Evolutionary conservation across 2,888 invertebrate genomes (phyloP), one percentile per base, ranked within the genome.

Genomic region (Sarcophaga variegata): DNA sequence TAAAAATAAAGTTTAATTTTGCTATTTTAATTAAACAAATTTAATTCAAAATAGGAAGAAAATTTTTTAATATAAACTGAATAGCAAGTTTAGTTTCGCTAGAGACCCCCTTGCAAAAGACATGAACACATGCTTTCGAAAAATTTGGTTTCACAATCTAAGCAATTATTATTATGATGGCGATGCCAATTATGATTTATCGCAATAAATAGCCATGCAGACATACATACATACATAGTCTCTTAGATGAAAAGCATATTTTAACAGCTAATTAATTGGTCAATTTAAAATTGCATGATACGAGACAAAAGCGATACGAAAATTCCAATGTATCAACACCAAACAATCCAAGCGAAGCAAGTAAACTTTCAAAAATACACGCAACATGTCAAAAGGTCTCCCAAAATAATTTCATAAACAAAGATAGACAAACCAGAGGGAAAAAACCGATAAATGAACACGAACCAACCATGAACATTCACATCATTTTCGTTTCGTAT

Each of bases 351-450:
- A 37, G 37, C 1, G 6, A 37, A 6, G 6, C 37, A 37, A 37
- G 8, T 37, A 79, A 80, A 80, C 85, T 85, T 87, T 87, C 82
- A 85, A 87, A 87, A 87, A 74, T 77, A 76, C 87, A 87, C 87
- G 87, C 87, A 87, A 87, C 82, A 83, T 82, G 85, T 85, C 85
- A 87, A 87, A 85, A 87, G 82, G 87, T 85, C 85, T 77, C 37
- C 63, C 63, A 60, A 83, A 71, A 83, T 77, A 83, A 71, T 78
- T 74, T 80, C 66, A 59, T 49, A 69, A 37, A 37, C 22, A 66
- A 80, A 71, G 22, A 37, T 37, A 37, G 2, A 1, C 37, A 37
- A 37, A 37, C 2, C 37, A 37, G 8, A 37, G 8, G 66, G 6
- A 37, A 6, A 78, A 78, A 83, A 83, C 83, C 74, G 83, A 78